Conservation (phyloP, 2,888 invertebrate species). For the Girardia tigrina region DNA sequence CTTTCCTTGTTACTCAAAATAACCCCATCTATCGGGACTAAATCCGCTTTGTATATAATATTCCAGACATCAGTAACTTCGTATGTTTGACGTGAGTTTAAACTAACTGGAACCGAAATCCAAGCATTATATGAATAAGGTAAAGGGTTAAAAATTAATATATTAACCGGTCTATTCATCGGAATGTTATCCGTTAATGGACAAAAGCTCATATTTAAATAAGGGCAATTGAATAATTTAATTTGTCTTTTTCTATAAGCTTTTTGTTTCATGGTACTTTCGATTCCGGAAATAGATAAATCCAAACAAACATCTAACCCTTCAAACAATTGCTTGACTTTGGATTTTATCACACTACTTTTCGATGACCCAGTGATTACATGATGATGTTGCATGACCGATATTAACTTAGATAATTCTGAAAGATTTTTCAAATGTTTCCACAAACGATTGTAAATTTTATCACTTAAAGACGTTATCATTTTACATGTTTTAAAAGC, state of each 20-base stretch:
- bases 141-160: neutral
- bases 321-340: neutral
- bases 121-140: neutral
- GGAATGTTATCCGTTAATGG: neutral
- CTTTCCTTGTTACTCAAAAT: neutral
- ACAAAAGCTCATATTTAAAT: neutral
- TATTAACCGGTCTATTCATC: neutral
- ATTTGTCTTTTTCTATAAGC: neutral
- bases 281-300: neutral
- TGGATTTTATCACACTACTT: neutral
- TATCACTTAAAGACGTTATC: neutral
- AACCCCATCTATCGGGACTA: neutral
- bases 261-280: neutral
- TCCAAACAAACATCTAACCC: neutral
- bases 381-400: neutral
- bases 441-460: neutral
- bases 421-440: neutral
- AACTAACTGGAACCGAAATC: neutral
- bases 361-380: neutral
- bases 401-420: neutral
- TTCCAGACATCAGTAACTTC: neutral
- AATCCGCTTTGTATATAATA: neutral
- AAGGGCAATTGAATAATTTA: neutral
- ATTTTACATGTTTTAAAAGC: neutral
- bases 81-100: neutral